Base-by-base conservation (phyloP, 2,113 vertebrate genomes). In the Gnathonemus longibarbis region DNA sequence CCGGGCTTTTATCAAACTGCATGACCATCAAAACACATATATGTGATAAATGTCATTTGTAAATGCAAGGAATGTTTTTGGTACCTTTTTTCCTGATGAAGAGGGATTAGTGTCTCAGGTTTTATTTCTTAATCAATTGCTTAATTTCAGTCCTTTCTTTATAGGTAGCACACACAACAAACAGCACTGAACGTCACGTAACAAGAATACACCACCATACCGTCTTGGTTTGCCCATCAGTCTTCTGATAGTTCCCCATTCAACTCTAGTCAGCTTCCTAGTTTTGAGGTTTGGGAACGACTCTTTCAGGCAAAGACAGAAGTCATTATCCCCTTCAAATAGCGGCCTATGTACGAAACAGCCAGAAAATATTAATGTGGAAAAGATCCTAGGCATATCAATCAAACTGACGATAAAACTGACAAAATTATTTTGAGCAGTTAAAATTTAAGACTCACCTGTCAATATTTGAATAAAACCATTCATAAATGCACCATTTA, bases 401-500 rank as follows among this genome's bases (percentile, higher is more conserved):
- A n/a, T 27, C 46, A 87, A 39, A 87, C 10, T 53, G 74, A 39
- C 6, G 3, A 77, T 84, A 48, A 74, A 84, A 24, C 17, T 84
- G 10, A 27, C 19, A 21, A 83, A 39, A 84, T 11, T 10, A 39
- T 83, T 83, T 83, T 19, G 31, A 83, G 15, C 77, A 39, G 35
- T 83, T 83, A 83, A 83, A 84, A 48, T 46, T 83, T 21, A 80
- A 92, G 62, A 96, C 95, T 90, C 97, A 99, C 98, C 97, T 98
- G 96, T 99, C 98, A 92, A 99, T 99, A 92, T 99, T 99, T 88
- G 98, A 99, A 93, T 99, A 99, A 95, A 99, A 99, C 98, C 98
- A 99, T 92, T 99, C 98, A 1, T 99, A 99, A 95, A 99, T 99
- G 94, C 98, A 99, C 98, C 98, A 99, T 94, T 99, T 99, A 94